Base-by-base conservation (phyloP, 2,888 invertebrate genomes). In the Drosophila suboccidentalis region DNA sequence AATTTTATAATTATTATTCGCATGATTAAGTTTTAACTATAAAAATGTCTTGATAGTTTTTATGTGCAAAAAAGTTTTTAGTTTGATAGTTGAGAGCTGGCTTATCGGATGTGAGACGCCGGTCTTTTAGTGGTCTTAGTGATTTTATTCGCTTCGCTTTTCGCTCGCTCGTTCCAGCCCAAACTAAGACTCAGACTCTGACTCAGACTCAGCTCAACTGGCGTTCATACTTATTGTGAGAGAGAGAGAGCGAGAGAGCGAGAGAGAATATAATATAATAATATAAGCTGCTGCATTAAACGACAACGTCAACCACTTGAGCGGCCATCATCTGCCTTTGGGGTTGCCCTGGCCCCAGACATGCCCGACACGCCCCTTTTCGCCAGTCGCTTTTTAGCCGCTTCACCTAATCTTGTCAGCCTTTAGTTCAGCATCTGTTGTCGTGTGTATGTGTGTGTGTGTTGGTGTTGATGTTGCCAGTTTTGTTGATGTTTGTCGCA, bases 401-500 rank as follows among this genome's bases (percentile, higher is more conserved):
- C 32, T 34, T 34, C 49, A 50, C 47, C 17, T 63, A 47, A 63
- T 63, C 62, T 46, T 62, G 55, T 15, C 43, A 44, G 59, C 32
- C 61, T 44, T 46, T 54, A 43, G 74, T 46, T 69, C 49, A 67
- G 68, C 75, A 73, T 63, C 78, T 77, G 72, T 64, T 74, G 72
- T 58, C 44, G 53, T 53, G 26, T 26, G 26, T 5, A 6, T 26
- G 26, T 26, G 26, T 26, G 36, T 36, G 13, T n/a, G n/a, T 36
- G 49, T 32, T 1, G 1, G 22, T 29, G 59, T 46, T 71, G 64
- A 64, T 51, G 75, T 65, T 75, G 77, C 58, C 71, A 71, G 64
- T 68, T 62, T 65, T 60, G 80, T 71, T 75, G 71, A 78, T 70
- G 80, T 67, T 63, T 71, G 80, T 69, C 78, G 63, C 70, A 38